Evolutionary conservation across 2,888 invertebrate genomes (phyloP).

Genomic region (Ferdinandea cuprea): DNA sequence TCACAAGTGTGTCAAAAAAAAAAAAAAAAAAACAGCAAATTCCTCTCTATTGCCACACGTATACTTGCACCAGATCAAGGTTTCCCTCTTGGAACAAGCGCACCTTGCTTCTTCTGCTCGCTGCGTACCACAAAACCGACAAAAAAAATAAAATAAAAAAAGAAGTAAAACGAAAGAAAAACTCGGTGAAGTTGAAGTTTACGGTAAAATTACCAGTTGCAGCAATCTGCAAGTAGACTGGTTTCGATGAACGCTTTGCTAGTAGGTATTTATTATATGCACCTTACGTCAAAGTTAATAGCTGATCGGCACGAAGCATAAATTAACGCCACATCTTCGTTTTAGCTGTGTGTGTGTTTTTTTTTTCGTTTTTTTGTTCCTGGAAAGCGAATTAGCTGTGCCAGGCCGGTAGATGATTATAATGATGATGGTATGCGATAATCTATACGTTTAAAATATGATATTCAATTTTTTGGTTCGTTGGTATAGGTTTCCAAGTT

Average conservation of each 20-base stretch:
- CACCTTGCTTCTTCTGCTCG: slow-evolving; percentile 53
- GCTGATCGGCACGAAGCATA: slow-evolving; percentile 42
- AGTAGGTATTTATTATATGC: slow-evolving; percentile 37
- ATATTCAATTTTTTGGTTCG: neutral
- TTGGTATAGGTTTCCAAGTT: neutral
- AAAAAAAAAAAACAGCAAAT: slow-evolving; percentile 38
- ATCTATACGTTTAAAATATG: neutral
- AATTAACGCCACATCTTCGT: slow-evolving; percentile 32
- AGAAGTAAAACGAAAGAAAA: slow-evolving; percentile 70
- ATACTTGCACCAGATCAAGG: slow-evolving; percentile 70
- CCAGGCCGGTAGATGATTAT: too few species aligned
- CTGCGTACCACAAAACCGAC: slow-evolving; percentile 44
- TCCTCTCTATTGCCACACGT: slow-evolving; percentile 52
- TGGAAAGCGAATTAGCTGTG: slow-evolving; percentile 10
- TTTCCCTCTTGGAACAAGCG: slow-evolving; percentile 48
- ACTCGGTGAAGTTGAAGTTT: slow-evolving; percentile 83
- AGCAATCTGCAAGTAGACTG: slow-evolving; percentile 57
- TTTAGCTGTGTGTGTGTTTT: neutral
- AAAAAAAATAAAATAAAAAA: slow-evolving; percentile 21
- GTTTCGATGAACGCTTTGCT: slow-evolving; percentile 58
- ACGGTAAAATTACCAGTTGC: slow-evolving; percentile 79
- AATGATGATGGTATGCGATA: slow-evolving; percentile 1
- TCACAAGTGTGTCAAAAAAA: slow-evolving; percentile 29
- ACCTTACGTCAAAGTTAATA: slow-evolving; percentile 56
- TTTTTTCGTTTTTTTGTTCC: slow-evolving; percentile 15